phyloP scores from a whole-genome alignment of 1,140 invertebrate species.

The Heliconius himera region DNA sequence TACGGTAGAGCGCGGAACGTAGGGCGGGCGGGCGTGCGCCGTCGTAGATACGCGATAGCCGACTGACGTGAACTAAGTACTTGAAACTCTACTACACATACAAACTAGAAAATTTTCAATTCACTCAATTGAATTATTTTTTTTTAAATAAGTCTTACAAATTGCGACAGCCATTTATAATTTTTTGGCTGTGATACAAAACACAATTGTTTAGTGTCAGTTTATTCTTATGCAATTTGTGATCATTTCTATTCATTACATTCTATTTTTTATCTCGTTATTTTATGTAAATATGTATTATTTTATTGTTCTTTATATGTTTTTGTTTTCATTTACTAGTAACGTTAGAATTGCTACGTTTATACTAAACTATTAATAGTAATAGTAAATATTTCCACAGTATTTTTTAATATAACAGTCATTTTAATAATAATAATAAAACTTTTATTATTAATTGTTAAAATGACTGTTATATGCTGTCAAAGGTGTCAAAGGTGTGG shows the following conservation, averaged over 20 bases:
- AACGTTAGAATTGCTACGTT: too few species aligned
- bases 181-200: slow-evolving; percentile 28
- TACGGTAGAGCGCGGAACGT: neutral
- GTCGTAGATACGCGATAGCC: slow-evolving; percentile 23
- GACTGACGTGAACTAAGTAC: slow-evolving; percentile 33
- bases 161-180: slow-evolving; percentile 33
- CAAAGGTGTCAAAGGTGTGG: too few species aligned
- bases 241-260: neutral
- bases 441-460: too few species aligned
- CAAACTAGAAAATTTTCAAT: slow-evolving; percentile 32
- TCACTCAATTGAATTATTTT: slow-evolving; percentile 14
- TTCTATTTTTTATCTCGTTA: neutral
- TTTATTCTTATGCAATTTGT: neutral
- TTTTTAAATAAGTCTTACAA: slow-evolving; percentile 26
- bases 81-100: slow-evolving; percentile 11
- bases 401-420: too few species aligned
- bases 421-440: too few species aligned
- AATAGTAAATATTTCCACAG: too few species aligned
- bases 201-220: neutral
- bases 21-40: slow-evolving; percentile 44
- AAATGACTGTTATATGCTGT: too few species aligned
- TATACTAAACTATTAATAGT: too few species aligned
- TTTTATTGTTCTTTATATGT: neutral
- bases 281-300: too few species aligned
- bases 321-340: neutral